A percentile compares a stretch with the other conserved stretches of the same genome.
These are phyloP conservation scores for Polyploca ridens DNA, from an alignment of 2,888 invertebrate species.

Conservation along the genomic window DNA sequence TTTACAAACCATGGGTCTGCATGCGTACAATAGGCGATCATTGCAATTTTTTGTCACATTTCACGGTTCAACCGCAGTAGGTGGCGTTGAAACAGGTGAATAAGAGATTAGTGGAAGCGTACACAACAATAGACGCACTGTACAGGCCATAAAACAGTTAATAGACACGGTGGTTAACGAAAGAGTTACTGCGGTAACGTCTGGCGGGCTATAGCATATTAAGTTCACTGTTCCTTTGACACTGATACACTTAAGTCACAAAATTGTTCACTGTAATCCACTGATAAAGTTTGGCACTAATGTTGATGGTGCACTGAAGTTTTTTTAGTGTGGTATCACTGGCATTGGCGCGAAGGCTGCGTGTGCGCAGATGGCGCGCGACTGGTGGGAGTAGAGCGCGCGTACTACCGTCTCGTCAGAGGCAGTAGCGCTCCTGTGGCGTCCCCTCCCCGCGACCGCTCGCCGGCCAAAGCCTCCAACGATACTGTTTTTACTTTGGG, in stretches of 20 bases:
- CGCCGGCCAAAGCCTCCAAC: conserved; percentile 65
- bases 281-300: conserved; percentile 44
- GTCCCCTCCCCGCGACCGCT: conserved; percentile 49
- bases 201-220: conserved; percentile 22
- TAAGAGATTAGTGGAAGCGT: conserved; percentile 75
- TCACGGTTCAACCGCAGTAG: conserved; percentile 76
- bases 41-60: conserved; percentile 84
- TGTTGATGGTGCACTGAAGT: conserved; percentile 42
- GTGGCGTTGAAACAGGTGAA: conserved; percentile 75
- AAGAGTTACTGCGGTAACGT: conserved; percentile 57
- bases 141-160: conserved; percentile 78
- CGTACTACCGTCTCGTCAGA: conserved; percentile 77
- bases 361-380: conserved; percentile 75
- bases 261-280: conserved; percentile 73
- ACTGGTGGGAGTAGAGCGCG: conserved; percentile 76
- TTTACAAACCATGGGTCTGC: conserved; percentile 73
- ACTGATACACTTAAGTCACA: conserved; percentile 38
- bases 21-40: conserved; percentile 64
- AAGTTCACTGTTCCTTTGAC: conserved; percentile 52
- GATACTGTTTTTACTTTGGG: conserved; percentile 71
- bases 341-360: conserved; percentile 60
- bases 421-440: conserved; percentile 82
- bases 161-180: conserved; percentile 54
- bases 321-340: conserved; percentile 49
- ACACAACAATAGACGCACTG: conserved; percentile 78